A percentile compares a stretch with the other conserved stretches of the same genome.
Conservation (phyloP, 2,113 vertebrate genomes). For the Arizona elegans region DNA sequence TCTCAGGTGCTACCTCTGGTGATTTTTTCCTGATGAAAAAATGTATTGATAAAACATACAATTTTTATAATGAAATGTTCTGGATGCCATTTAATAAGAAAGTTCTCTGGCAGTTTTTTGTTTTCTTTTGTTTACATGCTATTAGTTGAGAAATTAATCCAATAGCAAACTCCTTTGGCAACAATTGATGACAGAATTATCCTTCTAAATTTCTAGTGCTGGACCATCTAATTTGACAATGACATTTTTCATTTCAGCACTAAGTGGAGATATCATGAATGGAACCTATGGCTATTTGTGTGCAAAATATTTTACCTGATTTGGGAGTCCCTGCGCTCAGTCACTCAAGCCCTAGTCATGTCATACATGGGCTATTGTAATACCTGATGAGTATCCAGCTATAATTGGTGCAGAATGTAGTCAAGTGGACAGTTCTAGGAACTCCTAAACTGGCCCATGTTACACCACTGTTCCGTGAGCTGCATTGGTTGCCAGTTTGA, state of each 20-base stretch:
- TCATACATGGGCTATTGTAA: not conserved
- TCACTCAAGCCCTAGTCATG: not conserved
- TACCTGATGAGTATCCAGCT: not conserved
- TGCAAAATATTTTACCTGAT: not conserved
- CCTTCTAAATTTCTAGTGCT: not conserved
- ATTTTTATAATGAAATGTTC: not conserved
- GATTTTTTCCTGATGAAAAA: not conserved
- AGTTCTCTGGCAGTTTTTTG: not conserved
- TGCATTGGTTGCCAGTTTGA: not conserved
- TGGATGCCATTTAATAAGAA: not conserved
- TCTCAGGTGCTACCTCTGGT: slow-evolving; percentile 12
- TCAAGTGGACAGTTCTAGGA: not conserved
- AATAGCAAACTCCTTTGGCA: not conserved
- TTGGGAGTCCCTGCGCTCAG: not conserved
- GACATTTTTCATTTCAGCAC: not conserved
- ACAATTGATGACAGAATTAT: not conserved
- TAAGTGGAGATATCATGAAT: not conserved
- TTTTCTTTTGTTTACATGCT: not conserved
- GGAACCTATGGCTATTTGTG: not conserved
- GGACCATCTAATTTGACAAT: not conserved
- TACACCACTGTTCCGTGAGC: not conserved
- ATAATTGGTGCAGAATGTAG: not conserved
- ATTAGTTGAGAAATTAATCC: not conserved
- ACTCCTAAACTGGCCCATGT: not conserved
- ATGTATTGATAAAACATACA: not conserved